phyloP scores from a whole-genome alignment of 1,140 invertebrate species.

The Drosophila sp. region DNA sequence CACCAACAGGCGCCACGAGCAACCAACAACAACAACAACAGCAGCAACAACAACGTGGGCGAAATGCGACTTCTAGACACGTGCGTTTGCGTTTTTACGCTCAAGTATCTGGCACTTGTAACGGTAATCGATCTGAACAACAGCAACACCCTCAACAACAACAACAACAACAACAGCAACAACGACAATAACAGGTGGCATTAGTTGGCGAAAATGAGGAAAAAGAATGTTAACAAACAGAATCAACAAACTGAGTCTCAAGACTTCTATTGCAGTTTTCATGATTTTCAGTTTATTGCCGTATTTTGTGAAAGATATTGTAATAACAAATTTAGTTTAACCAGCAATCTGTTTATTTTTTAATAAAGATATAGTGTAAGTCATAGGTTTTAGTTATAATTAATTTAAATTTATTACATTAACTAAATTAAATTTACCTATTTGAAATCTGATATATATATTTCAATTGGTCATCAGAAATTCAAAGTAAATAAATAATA shows the following conservation, averaged over 20 bases:
- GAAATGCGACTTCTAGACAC: constrained; percentile 62
- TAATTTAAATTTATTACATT: no score
- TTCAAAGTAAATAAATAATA: no score
- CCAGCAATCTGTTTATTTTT: no score
- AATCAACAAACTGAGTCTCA: constrained; percentile 22
- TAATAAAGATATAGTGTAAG: no score
- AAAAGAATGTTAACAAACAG: constrained; percentile 19
- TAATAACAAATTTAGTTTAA: no score
- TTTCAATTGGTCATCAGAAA: no score
- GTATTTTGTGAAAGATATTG: neutral
- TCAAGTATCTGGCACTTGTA: constrained; percentile 80
- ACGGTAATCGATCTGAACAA: constrained; percentile 77
- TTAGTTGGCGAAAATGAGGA: constrained; percentile 37
- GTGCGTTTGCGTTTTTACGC: constrained; percentile 74
- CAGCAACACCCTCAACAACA: constrained; percentile 45
- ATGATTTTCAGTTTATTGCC: neutral
- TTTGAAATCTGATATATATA: no score
- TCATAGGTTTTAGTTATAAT: no score
- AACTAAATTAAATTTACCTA: no score
- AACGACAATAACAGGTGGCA: constrained; percentile 29
- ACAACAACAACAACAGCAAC: constrained; percentile 55
- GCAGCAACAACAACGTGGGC: constrained; percentile 19
- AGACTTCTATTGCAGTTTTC: neutral
- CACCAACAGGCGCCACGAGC: constrained; percentile 17
- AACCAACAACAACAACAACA: constrained; percentile 32